phyloP scores from a whole-genome alignment of 2,888 invertebrate species.

The Cheiracanthium punctorium region DNA sequence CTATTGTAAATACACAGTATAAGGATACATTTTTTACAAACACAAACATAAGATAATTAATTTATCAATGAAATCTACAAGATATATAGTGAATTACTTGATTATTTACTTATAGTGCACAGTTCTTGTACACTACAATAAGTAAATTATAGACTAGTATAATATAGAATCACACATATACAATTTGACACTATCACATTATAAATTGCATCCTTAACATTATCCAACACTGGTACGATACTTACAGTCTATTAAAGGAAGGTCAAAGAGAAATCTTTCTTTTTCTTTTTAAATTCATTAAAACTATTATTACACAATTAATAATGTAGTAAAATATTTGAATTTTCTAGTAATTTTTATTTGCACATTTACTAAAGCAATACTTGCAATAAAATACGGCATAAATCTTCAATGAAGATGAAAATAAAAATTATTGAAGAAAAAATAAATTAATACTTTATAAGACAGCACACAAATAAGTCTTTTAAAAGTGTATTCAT shows the following conservation, averaged over 20 bases:
- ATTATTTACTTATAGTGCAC: neutral
- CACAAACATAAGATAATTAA: neutral
- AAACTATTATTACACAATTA: no score
- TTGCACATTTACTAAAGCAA: no score
- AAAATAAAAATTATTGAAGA: no score
- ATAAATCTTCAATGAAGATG: no score
- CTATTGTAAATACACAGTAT: neutral
- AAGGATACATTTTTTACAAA: neutral
- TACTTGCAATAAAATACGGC: no score
- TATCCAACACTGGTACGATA: neutral
- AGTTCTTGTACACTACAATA: slow-evolving; percentile 4
- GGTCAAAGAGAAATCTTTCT: neutral
- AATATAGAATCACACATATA: slow-evolving; percentile 62
- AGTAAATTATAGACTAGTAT: slow-evolving; percentile 52
- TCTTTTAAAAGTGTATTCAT: no score
- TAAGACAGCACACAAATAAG: no score
- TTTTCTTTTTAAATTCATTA: no score
- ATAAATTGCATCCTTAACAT: slow-evolving; percentile 41
- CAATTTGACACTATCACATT: slow-evolving; percentile 66
- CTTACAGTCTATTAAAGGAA: neutral
- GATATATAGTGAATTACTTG: neutral
- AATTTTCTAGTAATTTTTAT: no score
- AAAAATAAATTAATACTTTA: no score
- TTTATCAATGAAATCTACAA: neutral
- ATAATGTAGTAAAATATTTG: no score